Evolutionary conservation across 2,888 invertebrate genomes (phyloP).

Genomic region (Tanytarsus gracilentus): DNA sequence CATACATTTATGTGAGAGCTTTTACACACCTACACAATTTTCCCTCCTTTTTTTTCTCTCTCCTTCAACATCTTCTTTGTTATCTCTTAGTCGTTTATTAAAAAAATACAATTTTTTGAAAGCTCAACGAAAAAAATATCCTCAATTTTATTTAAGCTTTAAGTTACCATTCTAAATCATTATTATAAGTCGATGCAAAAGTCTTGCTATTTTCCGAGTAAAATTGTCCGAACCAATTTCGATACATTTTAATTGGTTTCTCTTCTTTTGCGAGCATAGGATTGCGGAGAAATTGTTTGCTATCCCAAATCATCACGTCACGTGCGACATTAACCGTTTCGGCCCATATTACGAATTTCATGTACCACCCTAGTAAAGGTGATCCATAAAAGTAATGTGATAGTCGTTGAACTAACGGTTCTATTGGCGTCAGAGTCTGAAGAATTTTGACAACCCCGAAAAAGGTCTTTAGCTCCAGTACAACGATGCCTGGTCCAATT

Average conservation of each 20-base stretch:
- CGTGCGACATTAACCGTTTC: conserved; percentile 70
- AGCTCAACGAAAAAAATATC: background rate
- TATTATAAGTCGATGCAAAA: conserved; percentile 39
- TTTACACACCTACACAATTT: background rate
- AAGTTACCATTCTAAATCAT: conserved; percentile 35
- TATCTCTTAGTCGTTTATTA: background rate
- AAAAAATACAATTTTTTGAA: background rate
- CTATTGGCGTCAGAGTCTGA: conserved; percentile 71
- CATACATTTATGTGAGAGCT: background rate
- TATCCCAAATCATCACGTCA: conserved; percentile 80
- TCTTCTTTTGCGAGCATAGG: conserved; percentile 70
- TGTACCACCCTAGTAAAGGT: conserved; percentile 50
- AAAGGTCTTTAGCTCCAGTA: conserved; percentile 51
- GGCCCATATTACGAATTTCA: conserved; percentile 55
- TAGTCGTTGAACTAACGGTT: conserved; percentile 65
- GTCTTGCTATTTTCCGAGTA: conserved; percentile 63
- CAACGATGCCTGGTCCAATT: conserved; percentile 70
- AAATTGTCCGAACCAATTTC: conserved; percentile 79
- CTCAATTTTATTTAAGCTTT: background rate
- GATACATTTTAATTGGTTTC: conserved; percentile 57
- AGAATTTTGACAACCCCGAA: conserved; percentile 55
- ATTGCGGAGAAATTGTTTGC: conserved; percentile 61
- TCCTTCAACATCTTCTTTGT: background rate
- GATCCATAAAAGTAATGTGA: conserved; percentile 69
- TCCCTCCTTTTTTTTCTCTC: background rate